Evolutionary conservation across 2,113 vertebrate species (phyloP).

Genomic region (Onychorhynchus coronatus): DNA sequence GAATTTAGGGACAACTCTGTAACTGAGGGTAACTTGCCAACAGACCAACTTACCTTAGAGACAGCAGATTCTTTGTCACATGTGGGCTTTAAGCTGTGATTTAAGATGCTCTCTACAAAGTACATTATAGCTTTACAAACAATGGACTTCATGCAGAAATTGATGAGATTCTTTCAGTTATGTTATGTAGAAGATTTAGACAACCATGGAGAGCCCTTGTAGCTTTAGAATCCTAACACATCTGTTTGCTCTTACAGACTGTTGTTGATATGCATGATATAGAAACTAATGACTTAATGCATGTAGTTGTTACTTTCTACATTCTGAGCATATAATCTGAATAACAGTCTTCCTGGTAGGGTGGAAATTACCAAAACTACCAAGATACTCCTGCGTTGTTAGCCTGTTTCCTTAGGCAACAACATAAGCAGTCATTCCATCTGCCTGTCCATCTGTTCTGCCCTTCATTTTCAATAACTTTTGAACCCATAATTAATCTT

Average conservation of each 20-base stretch:
- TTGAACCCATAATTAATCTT: conserved; percentile 42
- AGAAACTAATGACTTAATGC: not conserved
- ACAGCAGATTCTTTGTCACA: not conserved
- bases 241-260: not conserved
- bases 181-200: not conserved
- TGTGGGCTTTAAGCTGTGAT: not conserved
- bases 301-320: not conserved
- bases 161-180: not conserved
- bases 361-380: not conserved
- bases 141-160: not conserved
- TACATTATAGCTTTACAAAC: not conserved
- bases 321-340: not conserved
- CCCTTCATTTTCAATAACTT: conserved; percentile 49
- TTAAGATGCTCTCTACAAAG: not conserved
- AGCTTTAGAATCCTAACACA: not conserved
- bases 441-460: conserved; percentile 61
- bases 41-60: not conserved
- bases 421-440: conserved; percentile 46
- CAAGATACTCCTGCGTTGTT: not conserved
- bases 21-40: not conserved
- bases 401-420: conserved; percentile 44
- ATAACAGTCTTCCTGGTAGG: not conserved
- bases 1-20: not conserved
- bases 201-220: not conserved
- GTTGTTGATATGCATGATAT: not conserved